Conservation (phyloP, 2,888 invertebrate genomes). For the Oscheius sp. region DNA sequence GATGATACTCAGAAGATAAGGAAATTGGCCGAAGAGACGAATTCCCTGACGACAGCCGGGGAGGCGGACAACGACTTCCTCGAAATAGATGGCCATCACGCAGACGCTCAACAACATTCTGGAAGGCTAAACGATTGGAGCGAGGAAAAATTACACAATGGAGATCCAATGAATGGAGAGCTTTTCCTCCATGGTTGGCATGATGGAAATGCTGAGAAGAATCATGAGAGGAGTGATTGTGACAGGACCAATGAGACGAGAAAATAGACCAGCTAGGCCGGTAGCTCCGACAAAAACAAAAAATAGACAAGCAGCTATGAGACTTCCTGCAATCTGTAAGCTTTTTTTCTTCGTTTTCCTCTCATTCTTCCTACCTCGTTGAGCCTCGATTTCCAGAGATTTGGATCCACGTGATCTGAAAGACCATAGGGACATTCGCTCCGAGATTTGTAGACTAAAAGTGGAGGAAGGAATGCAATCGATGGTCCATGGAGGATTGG, state of each 20-base stretch:
- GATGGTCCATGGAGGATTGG: slow-evolving; percentile 67
- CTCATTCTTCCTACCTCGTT: background rate
- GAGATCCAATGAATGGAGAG: slow-evolving; percentile 63
- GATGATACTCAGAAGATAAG: slow-evolving; percentile 59
- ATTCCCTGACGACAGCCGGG: slow-evolving; percentile 34
- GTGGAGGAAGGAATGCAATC: slow-evolving; percentile 66
- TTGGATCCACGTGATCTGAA: slow-evolving; percentile 52
- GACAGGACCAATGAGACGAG: slow-evolving; percentile 63
- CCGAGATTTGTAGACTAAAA: slow-evolving; percentile 47
- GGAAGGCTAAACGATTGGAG: slow-evolving; percentile 45
- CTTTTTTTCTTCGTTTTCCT: background rate
- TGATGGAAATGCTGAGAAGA: slow-evolving; percentile 56
- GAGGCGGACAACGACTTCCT: slow-evolving; percentile 54
- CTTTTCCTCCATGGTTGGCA: slow-evolving; percentile 62
- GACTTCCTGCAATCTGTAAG: slow-evolving; percentile 62
- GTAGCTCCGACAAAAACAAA: slow-evolving; percentile 61
- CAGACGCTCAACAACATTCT: slow-evolving; percentile 57
- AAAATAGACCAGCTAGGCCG: slow-evolving; percentile 61
- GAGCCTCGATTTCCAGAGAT: slow-evolving; percentile 47
- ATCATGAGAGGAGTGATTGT: slow-evolving; percentile 66
- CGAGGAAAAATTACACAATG: slow-evolving; percentile 54
- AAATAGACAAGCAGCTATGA: slow-evolving; percentile 58
- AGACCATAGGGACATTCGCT: slow-evolving; percentile 47
- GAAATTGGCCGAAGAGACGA: slow-evolving; percentile 63
- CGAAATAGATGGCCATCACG: slow-evolving; percentile 58